phyloP scores from a whole-genome alignment of 2,888 invertebrate species.

The Incurvaria masculella region DNA sequence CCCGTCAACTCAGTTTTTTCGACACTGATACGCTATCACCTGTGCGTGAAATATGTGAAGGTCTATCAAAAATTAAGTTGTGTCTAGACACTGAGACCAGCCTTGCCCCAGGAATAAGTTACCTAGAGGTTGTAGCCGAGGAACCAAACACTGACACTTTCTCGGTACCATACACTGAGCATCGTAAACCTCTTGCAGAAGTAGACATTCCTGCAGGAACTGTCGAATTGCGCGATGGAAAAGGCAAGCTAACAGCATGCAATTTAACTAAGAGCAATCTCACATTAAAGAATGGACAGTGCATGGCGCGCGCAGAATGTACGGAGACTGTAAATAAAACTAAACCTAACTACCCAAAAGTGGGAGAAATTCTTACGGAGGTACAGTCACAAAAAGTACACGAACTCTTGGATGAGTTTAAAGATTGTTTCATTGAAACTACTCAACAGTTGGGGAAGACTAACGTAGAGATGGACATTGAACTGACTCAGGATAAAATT shows the following conservation, averaged over 20 bases:
- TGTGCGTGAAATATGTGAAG: constrained; percentile 5
- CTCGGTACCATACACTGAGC: neutral
- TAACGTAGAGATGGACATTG: constrained; percentile 10
- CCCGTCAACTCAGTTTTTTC: constrained; percentile 9
- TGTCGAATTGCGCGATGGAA: no score
- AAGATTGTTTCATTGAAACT: constrained; percentile 10
- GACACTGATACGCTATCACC: neutral
- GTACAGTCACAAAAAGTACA: neutral
- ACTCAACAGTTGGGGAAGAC: constrained; percentile 9
- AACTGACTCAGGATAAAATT: constrained; percentile 8
- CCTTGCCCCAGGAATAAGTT: constrained; percentile 8
- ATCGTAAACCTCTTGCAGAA: no score
- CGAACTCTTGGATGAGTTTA: constrained; percentile 4
- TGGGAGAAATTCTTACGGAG: neutral
- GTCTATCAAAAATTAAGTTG: constrained; percentile 7
- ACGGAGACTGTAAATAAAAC: neutral
- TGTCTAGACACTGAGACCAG: no score
- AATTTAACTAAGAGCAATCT: constrained; percentile 7
- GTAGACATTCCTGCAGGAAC: no score
- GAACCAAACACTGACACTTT: constrained; percentile 5
- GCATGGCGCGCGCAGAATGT: constrained; percentile 8
- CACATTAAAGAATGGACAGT: constrained; percentile 2
- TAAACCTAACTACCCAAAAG: neutral
- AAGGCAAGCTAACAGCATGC: constrained; percentile 6
- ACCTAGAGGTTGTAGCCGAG: constrained; percentile 7